Evolutionary conservation across 2,797 vertebrate species (phyloP), one percentile per base, ranked within the genome.

Genomic region (Craterocephalus amniculus): DNA sequence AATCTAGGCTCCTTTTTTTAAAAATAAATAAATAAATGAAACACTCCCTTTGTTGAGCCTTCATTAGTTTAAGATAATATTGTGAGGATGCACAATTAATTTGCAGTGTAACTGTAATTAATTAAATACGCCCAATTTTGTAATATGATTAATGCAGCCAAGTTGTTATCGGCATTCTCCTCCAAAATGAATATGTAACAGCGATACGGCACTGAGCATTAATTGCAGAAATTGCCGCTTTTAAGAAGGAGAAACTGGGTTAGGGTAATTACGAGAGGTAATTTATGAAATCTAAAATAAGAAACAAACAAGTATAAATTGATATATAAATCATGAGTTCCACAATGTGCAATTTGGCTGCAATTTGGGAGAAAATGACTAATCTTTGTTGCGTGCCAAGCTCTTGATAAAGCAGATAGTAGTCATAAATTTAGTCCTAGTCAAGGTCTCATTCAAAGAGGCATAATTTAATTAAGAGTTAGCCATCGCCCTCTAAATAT

Each of bases 221-320:
- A 94, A 96, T 92, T 95, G 94, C 90, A 90, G 87, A 92, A 95
- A 92, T 0, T 67, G 83, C 89, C 83, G 81, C 72, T 85, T 70
- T 93, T 92, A 94, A 87, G 87, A 22, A 40, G 86, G 90, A 55
- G 82, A 72, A 94, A 94, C 87, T 56, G 85, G 89, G 80, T 83
- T 78, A 92, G 91, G 38, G 92, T 96, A 98, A 98, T 99, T 97
- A 96, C 90, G 92, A 92, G 89, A 91, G 89, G 92, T 95, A 93
- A 95, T 95, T 96, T 95, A 97, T 95, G 95, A 92, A 96, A 93
- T 90, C 87, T 90, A 89, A 89, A 91, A 88, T 93, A 92, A 83
- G 95, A 97, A 98, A 98, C 95, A 99, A 99, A 98, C 96, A 99
- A 95, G 91, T 94, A 91, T 94, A 95, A 97, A 98, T 96, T 95